A percentile compares a stretch with the other conserved stretches of the same genome.
Conservation (phyloP, 1,140 invertebrate genomes). For the Rhopalosiphum padi region DNA sequence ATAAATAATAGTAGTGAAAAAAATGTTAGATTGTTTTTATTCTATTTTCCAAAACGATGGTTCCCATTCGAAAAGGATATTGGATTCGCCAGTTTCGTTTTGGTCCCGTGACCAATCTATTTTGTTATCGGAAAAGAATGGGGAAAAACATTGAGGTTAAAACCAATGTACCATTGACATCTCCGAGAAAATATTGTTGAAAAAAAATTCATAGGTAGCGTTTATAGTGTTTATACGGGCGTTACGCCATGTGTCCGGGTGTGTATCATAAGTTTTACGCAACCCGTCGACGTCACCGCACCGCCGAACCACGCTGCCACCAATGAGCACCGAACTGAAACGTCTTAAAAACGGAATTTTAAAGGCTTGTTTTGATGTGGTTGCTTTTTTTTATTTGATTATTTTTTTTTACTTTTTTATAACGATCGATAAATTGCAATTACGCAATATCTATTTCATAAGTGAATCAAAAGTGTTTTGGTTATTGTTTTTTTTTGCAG, state of each 20-base stretch:
- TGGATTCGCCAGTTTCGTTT: slow-evolving; percentile 52
- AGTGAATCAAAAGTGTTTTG: slow-evolving; percentile 20
- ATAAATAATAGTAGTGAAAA: neutral
- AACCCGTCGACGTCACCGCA: neutral
- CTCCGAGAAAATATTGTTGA: slow-evolving; percentile 24
- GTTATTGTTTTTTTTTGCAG: neutral
- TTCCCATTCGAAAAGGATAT: slow-evolving; percentile 36
- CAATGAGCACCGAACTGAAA: slow-evolving; percentile 47
- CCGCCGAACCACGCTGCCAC: neutral
- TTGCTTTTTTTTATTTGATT: slow-evolving; percentile 10
- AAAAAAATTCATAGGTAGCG: neutral
- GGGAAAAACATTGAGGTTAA: slow-evolving; percentile 48
- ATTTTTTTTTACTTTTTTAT: neutral
- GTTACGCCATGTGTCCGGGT: slow-evolving; percentile 40
- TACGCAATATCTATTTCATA: slow-evolving; percentile 29
- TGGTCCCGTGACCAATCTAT: slow-evolving; percentile 56
- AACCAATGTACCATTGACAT: slow-evolving; percentile 51
- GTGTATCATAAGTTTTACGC: slow-evolving; percentile 37
- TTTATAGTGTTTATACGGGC: neutral
- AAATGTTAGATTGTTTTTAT: neutral
- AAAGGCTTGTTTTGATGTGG: slow-evolving; percentile 48
- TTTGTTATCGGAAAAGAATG: neutral
- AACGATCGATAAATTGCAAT: slow-evolving; percentile 5
- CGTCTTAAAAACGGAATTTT: slow-evolving; percentile 48
- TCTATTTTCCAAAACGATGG: neutral